phyloP scores from a whole-genome alignment of 2,888 invertebrate genomes.

The Biston stratarius region DNA sequence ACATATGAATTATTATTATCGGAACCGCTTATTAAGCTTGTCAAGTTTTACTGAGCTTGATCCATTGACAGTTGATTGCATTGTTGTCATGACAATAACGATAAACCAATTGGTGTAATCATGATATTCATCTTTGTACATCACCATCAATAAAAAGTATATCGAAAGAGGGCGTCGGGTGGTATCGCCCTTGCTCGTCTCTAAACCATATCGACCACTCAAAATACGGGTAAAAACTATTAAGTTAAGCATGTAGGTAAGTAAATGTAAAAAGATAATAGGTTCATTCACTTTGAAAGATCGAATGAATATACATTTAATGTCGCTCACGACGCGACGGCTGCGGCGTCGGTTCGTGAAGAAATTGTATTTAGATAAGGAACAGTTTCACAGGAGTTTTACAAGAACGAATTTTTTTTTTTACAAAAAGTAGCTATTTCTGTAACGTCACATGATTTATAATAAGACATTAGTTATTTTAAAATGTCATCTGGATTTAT shows the following conservation, averaged over 20 bases:
- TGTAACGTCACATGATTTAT: background rate
- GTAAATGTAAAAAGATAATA: slow-evolving; percentile 49
- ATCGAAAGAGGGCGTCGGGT: background rate
- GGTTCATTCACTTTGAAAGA: slow-evolving; percentile 54
- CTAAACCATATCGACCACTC: slow-evolving; percentile 8
- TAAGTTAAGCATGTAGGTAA: slow-evolving; percentile 38
- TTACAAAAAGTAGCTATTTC: background rate
- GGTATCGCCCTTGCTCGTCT: slow-evolving; percentile 6
- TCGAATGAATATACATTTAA: slow-evolving; percentile 41
- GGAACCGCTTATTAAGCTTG: too few relatives aligned
- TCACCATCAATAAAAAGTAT: background rate
- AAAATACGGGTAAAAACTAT: slow-evolving; percentile 34
- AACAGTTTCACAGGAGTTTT: slow-evolving; percentile 4
- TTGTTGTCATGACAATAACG: slow-evolving; percentile 26
- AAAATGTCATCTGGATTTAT: too few relatives aligned
- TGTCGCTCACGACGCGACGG: slow-evolving; percentile 6
- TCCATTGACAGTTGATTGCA: slow-evolving; percentile 6
- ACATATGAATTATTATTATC: too few relatives aligned
- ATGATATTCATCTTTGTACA: too few relatives aligned
- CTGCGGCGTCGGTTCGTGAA: background rate
- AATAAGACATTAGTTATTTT: too few relatives aligned
- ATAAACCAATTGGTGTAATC: slow-evolving; percentile 7
- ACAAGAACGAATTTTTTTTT: background rate
- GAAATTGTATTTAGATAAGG: slow-evolving; percentile 8
- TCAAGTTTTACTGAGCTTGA: too few relatives aligned